A percentile compares a stretch with the other conserved stretches of the same genome.
phyloP scores from a whole-genome alignment of 2,113 vertebrate species.

The Tachysurus vachellii region DNA sequence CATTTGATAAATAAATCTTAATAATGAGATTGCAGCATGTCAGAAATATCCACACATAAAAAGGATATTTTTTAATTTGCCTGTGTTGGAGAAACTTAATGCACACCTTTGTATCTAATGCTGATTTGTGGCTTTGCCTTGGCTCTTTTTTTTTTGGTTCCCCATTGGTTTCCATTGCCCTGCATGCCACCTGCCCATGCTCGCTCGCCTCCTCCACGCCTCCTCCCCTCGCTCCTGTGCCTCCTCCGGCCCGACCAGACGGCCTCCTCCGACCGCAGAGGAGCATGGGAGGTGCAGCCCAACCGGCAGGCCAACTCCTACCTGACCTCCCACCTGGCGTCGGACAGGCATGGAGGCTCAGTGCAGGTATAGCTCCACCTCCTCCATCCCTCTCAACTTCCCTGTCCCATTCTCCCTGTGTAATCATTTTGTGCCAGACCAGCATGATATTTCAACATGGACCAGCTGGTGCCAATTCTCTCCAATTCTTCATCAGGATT shows the following conservation, averaged over 20 bases:
- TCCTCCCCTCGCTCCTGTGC: constrained; percentile 55
- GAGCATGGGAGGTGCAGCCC: constrained; percentile 96
- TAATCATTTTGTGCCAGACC: constrained; percentile 20
- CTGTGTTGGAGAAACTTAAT: background rate
- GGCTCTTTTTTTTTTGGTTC: constrained; percentile 64
- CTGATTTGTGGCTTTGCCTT: constrained; percentile 73
- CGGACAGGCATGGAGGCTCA: constrained; percentile 98
- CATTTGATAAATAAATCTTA: background rate
- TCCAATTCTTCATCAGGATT: constrained; percentile 18
- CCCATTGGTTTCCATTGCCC: constrained; percentile 61
- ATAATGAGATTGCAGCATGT: background rate
- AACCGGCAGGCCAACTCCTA: constrained; percentile 96
- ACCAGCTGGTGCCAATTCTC: background rate
- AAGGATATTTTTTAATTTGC: constrained; percentile 17
- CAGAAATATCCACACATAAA: background rate
- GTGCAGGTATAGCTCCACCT: constrained; percentile 87
- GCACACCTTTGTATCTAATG: constrained; percentile 65
- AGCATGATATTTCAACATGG: background rate
- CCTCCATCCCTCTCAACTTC: constrained; percentile 15
- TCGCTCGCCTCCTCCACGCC: constrained; percentile 36
- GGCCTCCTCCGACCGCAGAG: constrained; percentile 88
- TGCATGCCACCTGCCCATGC: constrained; percentile 66
- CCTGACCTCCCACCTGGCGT: constrained; percentile 94
- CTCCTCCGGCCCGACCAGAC: constrained; percentile 78
- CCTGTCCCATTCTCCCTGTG: constrained; percentile 36